A percentile compares a stretch with the other conserved stretches of the same genome.
phyloP scores from a whole-genome alignment of 2,113 vertebrate genomes.

The Pterocles burchelli region DNA sequence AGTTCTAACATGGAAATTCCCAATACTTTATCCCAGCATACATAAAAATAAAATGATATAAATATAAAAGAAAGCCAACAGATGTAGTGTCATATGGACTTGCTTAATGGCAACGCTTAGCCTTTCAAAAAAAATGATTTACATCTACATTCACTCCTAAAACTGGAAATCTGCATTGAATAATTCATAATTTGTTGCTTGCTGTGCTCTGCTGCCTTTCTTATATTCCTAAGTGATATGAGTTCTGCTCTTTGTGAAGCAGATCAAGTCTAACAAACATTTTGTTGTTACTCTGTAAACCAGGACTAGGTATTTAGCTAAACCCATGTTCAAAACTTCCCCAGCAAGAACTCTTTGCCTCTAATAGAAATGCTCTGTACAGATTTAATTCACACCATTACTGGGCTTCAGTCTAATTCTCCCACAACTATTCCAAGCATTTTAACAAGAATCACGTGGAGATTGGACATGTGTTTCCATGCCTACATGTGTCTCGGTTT shows the following conservation, averaged over 20 bases:
- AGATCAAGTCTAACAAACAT: not conserved
- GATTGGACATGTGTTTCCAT: not conserved
- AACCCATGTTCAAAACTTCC: not conserved
- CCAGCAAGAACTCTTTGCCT: not conserved
- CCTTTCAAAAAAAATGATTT: slow-evolving; percentile 44
- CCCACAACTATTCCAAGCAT: not conserved
- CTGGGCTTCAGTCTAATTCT: not conserved
- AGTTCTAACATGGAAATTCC: not conserved
- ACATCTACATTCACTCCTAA: not conserved
- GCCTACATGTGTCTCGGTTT: not conserved
- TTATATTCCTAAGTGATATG: not conserved
- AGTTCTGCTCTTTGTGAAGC: not conserved
- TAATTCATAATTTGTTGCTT: slow-evolving; percentile 27
- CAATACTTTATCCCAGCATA: not conserved
- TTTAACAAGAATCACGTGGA: not conserved
- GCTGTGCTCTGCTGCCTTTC: slow-evolving; percentile 8
- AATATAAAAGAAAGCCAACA: slow-evolving; percentile 12
- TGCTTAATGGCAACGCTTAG: slow-evolving; percentile 47
- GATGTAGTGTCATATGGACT: slow-evolving; percentile 43
- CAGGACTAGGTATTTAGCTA: not conserved
- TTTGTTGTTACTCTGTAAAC: not conserved
- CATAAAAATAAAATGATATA: slow-evolving; percentile 8
- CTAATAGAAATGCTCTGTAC: not conserved
- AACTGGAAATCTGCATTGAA: slow-evolving; percentile 39
- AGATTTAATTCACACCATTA: not conserved